Base-by-base conservation (phyloP, 2,888 invertebrate genomes). In the Diplazon laetatorius region DNA sequence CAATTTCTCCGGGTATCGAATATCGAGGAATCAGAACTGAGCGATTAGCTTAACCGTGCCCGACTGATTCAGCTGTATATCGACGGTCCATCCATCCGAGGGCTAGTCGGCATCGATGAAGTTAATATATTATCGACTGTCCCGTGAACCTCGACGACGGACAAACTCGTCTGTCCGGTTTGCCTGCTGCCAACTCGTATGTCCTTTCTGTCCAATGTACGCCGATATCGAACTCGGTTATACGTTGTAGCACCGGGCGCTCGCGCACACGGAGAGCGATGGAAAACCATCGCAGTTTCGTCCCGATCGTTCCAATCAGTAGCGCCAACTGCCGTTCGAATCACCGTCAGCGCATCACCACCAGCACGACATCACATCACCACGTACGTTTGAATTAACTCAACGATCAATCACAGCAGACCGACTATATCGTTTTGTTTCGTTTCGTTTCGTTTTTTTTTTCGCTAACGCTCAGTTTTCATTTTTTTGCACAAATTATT, bases 61-160 rank as follows among this genome's bases (percentile, higher is more conserved):
- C 57, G 52, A 70, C 66, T 62, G 52, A 35, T 76, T 42, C 72
- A 65, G 39, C 62, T 35, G 46, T 57, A 69, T 65, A 42, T 73
- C 57, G 30, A 44, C 65, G 37, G 52, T 75, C 68, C 55, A 73
- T 71, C 74, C 57, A 76, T 73, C n/a, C 73, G 55, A 66, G 46
- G 46, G 52, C 60, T 72, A 48, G 78, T 73, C 78, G n/a, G 52
- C 77, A 60, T 77, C 82, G 78, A 82, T 84, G 82, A 85, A 83
- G 85, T 86, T 85, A 84, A 86, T 87, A 85, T 82, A 84, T 87
- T 86, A 87, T 87, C 85, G 87, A 83, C 81, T 86, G 83, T 86
- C 83, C 83, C 77, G 81, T 82, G 82, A 80, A 83, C 81, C 80
- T 80, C 81, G 68, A 72, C 75, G 57, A 69, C 71, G 79, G 62